Percentiles rank a stretch among this genome's conserved stretches.
Evolutionary conservation across 2,888 invertebrate genomes (phyloP).

Genomic region (Alentia gelatinosa): DNA sequence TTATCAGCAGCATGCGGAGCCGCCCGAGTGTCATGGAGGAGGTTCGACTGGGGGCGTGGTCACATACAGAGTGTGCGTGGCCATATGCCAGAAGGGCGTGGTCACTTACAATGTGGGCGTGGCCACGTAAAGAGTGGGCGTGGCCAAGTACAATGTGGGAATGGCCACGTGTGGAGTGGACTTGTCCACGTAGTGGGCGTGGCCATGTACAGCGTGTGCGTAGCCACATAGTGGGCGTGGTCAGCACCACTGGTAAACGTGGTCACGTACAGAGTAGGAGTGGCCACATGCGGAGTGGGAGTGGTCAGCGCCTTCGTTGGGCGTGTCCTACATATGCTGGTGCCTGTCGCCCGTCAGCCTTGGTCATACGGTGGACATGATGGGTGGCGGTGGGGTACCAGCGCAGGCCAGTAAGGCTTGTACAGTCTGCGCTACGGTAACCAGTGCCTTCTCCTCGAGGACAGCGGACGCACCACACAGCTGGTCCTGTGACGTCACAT

Average conservation of each 20-base stretch:
- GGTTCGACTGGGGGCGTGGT: not conserved
- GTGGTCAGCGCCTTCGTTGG: not conserved
- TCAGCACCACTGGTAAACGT: not conserved
- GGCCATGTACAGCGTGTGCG: not conserved
- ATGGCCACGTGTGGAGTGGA: not conserved
- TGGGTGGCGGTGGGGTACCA: not conserved
- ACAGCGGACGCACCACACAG: conserved; percentile 95
- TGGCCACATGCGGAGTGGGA: not conserved
- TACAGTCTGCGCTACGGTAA: conserved; percentile 93
- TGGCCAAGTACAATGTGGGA: no score
- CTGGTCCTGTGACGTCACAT: conserved; percentile 87
- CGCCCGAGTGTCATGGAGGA: not conserved
- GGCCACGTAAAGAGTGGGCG: not conserved
- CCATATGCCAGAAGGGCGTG: not conserved
- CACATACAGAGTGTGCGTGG: not conserved
- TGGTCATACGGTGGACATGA: conserved; percentile 52
- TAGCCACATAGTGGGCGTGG: no score
- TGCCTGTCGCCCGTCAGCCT: not conserved
- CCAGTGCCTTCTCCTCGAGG: conserved; percentile 90
- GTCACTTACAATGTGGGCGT: no score
- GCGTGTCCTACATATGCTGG: conserved; percentile 2
- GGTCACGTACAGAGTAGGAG: not conserved
- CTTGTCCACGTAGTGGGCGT: not conserved
- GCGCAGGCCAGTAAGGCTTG: conserved; percentile 86
- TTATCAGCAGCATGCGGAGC: no score